Conservation (phyloP, 2,888 invertebrate species). For the Hypomecis punctinalis region DNA sequence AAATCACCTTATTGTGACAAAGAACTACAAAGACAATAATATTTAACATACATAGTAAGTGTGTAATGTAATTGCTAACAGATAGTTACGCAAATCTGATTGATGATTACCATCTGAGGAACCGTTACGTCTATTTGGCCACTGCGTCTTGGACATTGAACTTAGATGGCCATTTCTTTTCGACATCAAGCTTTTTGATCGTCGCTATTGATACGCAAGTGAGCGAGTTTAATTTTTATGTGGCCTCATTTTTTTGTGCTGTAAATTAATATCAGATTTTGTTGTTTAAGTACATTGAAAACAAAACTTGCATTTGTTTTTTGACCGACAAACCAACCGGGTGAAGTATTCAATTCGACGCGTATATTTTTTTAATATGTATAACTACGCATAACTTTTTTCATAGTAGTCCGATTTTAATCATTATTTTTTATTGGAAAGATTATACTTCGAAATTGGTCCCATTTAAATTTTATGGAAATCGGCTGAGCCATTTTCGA, state of each 20-base stretch:
- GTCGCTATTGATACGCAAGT: slow-evolving; percentile 17
- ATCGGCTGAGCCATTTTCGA: too few relatives aligned
- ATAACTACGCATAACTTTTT: too few relatives aligned
- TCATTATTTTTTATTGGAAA: too few relatives aligned
- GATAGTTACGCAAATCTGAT: slow-evolving; percentile 83
- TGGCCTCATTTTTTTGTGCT: slow-evolving; percentile 10
- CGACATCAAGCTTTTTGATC: slow-evolving; percentile 27
- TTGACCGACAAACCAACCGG: too few relatives aligned
- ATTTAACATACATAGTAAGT: slow-evolving; percentile 10
- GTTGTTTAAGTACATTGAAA: slow-evolving; percentile 6
- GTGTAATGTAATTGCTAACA: slow-evolving; percentile 72
- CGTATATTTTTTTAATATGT: too few relatives aligned
- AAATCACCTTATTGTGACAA: slow-evolving; percentile 7
- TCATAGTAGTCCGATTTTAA: too few relatives aligned
- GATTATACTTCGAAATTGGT: too few relatives aligned
- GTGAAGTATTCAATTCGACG: too few relatives aligned
- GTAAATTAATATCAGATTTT: slow-evolving; percentile 1
- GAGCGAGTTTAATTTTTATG: slow-evolving; percentile 30
- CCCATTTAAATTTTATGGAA: too few relatives aligned
- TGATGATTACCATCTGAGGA: slow-evolving; percentile 78
- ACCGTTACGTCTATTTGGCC: slow-evolving; percentile 83
- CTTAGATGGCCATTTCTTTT: slow-evolving; percentile 48
- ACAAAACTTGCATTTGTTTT: not conserved
- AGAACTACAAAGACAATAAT: slow-evolving; percentile 4
- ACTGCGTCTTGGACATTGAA: slow-evolving; percentile 72